Evolutionary conservation across 2,113 vertebrate species (phyloP).

Genomic region (Neotoma lepida): DNA sequence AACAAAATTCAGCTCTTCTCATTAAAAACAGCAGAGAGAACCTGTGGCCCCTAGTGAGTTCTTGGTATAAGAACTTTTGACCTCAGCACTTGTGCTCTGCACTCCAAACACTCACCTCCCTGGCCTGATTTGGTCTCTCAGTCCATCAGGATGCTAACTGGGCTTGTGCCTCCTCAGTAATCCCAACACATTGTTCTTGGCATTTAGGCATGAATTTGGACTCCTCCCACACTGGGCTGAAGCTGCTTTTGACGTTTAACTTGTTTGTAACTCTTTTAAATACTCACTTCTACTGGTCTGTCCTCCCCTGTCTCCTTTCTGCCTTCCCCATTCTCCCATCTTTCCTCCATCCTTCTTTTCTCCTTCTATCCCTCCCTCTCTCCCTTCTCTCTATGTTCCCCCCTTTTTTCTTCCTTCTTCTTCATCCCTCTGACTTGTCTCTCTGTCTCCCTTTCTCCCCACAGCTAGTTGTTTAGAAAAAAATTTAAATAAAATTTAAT

Average conservation of each 20-base stretch:
- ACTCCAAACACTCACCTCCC: background rate
- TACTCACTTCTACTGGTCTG: background rate
- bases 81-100: background rate
- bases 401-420: no score
- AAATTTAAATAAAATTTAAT: background rate
- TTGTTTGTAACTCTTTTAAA: background rate
- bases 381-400: background rate
- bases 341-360: background rate
- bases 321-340: accelerated
- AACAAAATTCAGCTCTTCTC: background rate
- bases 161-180: slow-evolving; percentile 26
- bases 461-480: background rate
- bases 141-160: slow-evolving; percentile 52
- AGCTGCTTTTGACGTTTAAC: background rate
- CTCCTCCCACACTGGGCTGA: background rate
- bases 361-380: background rate
- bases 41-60: background rate
- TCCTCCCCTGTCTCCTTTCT: background rate
- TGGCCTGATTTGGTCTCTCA: background rate
- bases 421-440: no score
- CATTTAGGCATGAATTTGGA: background rate
- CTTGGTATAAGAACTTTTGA: background rate
- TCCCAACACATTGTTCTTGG: background rate
- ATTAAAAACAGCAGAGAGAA: slow-evolving; percentile 1
- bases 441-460: background rate